Conservation (phyloP, 2,888 invertebrate species). For the Cataglyphis altisquamis region DNA sequence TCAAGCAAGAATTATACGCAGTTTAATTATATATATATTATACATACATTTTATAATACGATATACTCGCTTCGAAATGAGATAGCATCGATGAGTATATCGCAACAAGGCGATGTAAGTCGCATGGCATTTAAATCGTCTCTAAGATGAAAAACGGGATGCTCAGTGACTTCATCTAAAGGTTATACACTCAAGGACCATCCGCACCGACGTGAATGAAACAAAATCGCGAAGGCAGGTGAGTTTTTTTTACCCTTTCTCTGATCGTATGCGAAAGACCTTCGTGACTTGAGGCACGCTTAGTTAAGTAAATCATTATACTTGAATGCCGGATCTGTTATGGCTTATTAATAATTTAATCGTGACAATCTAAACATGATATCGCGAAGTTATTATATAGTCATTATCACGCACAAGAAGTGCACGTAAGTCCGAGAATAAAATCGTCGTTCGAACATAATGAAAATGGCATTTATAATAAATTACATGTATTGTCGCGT, state of each 20-base stretch:
- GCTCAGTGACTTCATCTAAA: constrained; percentile 70
- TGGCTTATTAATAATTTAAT: constrained; percentile 23
- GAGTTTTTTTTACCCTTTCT: constrained; percentile 44
- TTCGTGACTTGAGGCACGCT: constrained; percentile 19
- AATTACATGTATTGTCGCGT: constrained; percentile 2
- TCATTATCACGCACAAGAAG: background rate
- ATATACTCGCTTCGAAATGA: background rate
- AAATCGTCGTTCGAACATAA: constrained; percentile 17
- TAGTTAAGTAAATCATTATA: constrained; percentile 19
- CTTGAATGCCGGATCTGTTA: constrained; percentile 38
- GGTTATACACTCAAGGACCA: constrained; percentile 73
- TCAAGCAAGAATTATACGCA: background rate
- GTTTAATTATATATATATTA: constrained; percentile 20
- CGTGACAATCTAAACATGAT: background rate
- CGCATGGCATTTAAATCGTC: constrained; percentile 71
- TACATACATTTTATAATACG: background rate
- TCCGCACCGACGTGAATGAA: constrained; percentile 59
- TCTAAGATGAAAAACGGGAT: constrained; percentile 50
- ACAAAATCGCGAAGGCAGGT: constrained; percentile 47
- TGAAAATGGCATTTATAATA: constrained; percentile 5
- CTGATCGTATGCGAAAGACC: constrained; percentile 21
- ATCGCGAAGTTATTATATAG: background rate
- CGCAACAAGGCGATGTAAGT: constrained; percentile 65
- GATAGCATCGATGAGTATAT: constrained; percentile 53
- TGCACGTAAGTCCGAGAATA: constrained; percentile 11